Evolutionary conservation across 2,113 vertebrate genomes (phyloP).

Genomic region (Haemorhous mexicanus): DNA sequence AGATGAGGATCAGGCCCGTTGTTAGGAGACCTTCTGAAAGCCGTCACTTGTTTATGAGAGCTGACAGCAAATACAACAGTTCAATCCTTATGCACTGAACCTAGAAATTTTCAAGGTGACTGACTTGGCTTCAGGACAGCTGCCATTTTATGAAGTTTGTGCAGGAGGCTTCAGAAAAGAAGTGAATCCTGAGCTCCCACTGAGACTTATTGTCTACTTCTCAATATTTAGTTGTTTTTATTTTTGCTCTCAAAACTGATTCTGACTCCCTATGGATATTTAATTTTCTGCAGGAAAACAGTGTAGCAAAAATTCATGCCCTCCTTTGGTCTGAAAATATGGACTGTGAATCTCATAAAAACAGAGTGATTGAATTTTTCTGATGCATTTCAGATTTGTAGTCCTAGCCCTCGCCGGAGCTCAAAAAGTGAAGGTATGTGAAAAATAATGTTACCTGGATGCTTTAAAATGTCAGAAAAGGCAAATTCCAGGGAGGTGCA

Average conservation of each 20-base stretch:
- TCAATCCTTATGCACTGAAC: background rate
- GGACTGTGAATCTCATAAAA: background rate
- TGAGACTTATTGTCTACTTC: background rate
- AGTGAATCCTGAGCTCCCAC: background rate
- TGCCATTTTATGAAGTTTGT: background rate
- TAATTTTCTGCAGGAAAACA: background rate
- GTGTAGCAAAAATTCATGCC: background rate
- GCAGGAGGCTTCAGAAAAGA: background rate
- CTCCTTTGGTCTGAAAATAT: background rate
- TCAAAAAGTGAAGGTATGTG: background rate
- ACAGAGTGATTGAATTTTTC: background rate
- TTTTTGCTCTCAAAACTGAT: background rate
- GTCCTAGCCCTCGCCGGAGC: background rate
- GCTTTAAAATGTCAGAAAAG: constrained; percentile 1
- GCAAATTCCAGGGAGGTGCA: constrained; percentile 1
- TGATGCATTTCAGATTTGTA: background rate
- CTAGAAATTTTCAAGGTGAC: constrained; percentile 37
- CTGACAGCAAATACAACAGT: constrained; percentile 13
- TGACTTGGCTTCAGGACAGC: constrained; percentile 29
- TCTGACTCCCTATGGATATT: background rate
- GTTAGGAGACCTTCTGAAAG: constrained; percentile 3
- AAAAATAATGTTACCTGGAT: background rate
- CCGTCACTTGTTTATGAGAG: background rate
- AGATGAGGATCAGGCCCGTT: background rate
- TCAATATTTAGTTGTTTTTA: background rate